Evolutionary conservation across 2,888 invertebrate species (phyloP), one percentile per base, ranked within the genome.

Genomic region (Morpho achilles): DNA sequence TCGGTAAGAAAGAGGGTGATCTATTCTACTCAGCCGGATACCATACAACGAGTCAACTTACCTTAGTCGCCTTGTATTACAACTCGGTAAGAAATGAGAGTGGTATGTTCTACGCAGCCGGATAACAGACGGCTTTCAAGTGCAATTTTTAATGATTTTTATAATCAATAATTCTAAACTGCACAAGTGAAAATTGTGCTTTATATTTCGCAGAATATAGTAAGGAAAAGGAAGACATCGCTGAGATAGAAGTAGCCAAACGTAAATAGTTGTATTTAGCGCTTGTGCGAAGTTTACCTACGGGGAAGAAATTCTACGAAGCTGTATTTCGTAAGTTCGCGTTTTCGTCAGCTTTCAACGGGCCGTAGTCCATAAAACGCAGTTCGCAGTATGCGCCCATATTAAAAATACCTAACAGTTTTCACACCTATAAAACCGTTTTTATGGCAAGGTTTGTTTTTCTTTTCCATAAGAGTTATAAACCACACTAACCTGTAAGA

Each of bases 331-430:
- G 75, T 72, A 68, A 72, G 76, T 71, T 70, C 69, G 76, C 73
- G 71, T 80, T 82, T 80, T 80, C 79, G 80, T 79, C 81, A 75
- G 80, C 78, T 87, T 83, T 84, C 87, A 88, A 79, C 84, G 77
- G 84, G 75, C 84, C 87, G 76, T 84, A 79, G 79, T 81, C 85
- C 72, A 88, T 88, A 87, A 87, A 88, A 81, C 75, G 53, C 70
- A 72, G 74, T 89, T 89, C 89, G 77, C 62, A 69, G 88, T 87
- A 85, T 69, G 67, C 46, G 73, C n/a, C 41, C 5, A n/a, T 4
- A 41, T 8, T 48, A 54, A 22, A 10, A 46, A 40, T 39, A 45
- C 7, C 53, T 45, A 46, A 16, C 9, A 40, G 46, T 46, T 46
- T 53, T 40, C 10, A 32, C 32, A 32, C 32, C 32, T 32, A 32